Evolutionary conservation across 2,797 vertebrate genomes (phyloP), one percentile per base, ranked within the genome.

Genomic region (Gorsachius magnificus): DNA sequence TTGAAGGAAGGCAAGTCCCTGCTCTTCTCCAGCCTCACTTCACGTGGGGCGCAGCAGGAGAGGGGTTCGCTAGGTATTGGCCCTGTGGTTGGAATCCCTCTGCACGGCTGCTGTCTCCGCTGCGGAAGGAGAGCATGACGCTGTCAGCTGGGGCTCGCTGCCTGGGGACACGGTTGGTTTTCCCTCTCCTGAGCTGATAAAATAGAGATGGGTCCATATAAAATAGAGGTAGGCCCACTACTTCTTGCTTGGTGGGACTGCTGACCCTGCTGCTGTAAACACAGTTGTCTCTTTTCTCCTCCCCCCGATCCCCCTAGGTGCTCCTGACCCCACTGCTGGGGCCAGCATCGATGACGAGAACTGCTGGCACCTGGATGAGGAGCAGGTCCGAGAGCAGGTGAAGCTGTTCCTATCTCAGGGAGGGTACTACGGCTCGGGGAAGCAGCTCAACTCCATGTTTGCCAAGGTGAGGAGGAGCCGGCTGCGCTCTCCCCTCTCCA

Each of bases 361-460:
- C 98, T 99, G 99, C 98, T 99, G 99, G 99, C 99, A 99, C 98
- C 98, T 99, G 98, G 99, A 99, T 0, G 99, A 99, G 97, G 99
- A 99, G 89, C 99, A 99, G 96, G 99, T 99, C 93, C 98, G 99
- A 96, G 99, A 99, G 97, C 99, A 99, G 96, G 99, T 99, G 98
- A 99, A 99, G 96, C 98, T 99, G 96, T 99, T 99, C 97, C 98
- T 99, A 84, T 99, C 99, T 77, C 99, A 99, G 98, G 99, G 99
- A 86, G 99, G 99, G 78, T 99, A 99, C 98, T 99, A 99, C 60
- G 99, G 99, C 96, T 99, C 99, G 38, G 99, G 99, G 91, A 99
- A 99, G 97, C 99, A 99, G 92, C 99, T 99, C 96, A 99, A 99
- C 98, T 99, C 99, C 97, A 99, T 99, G 99, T 99, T 99, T 87